phyloP scores from a whole-genome alignment of 2,888 invertebrate species.

The Leuctra nigra region DNA sequence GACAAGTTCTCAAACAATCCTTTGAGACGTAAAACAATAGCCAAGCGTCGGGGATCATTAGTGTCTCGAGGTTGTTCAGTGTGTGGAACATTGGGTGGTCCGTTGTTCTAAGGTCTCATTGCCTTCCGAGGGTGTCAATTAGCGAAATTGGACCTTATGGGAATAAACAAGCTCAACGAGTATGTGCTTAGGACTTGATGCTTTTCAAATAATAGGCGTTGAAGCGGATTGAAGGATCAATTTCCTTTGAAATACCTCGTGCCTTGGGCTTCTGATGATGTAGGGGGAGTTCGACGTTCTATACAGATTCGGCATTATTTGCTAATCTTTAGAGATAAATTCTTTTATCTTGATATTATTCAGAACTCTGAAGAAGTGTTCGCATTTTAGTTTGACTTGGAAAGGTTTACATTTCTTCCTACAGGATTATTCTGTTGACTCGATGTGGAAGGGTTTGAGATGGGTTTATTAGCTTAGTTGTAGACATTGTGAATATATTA shows the following conservation, averaged over 20 bases:
- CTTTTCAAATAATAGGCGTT: too few species aligned
- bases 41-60: background rate
- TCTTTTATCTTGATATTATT: too few species aligned
- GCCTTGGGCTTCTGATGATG: background rate
- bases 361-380: too few species aligned
- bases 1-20: too few species aligned
- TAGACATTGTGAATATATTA: too few species aligned
- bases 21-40: conserved; percentile 4
- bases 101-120: background rate
- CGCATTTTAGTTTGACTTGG: too few species aligned
- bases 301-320: background rate
- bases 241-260: background rate
- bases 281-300: background rate
- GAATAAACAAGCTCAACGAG: conserved; percentile 1
- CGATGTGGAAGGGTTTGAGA: too few species aligned
- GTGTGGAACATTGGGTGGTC: background rate
- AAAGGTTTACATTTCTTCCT: too few species aligned
- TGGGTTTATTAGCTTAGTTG: too few species aligned
- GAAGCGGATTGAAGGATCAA: background rate
- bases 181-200: background rate
- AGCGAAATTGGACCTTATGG: conserved; percentile 25
- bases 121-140: conserved; percentile 20
- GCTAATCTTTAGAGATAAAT: too few species aligned
- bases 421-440: too few species aligned
- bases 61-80: background rate